phyloP scores from a whole-genome alignment of 2,113 vertebrate genomes.

The Archocentrus centrarchus region DNA sequence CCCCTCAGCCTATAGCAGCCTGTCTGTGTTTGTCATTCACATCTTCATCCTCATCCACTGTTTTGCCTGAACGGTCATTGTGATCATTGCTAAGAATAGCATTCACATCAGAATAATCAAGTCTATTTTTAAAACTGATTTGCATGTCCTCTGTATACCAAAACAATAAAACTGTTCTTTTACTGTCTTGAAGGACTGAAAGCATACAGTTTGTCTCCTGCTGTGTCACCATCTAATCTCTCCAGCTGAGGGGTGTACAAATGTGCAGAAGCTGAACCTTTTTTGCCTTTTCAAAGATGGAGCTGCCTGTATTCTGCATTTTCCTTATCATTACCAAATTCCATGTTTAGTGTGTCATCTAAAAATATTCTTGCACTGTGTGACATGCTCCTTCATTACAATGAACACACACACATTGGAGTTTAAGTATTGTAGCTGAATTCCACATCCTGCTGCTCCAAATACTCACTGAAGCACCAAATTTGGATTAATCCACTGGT shows the following conservation, averaged over 20 bases:
- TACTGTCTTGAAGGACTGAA: neutral
- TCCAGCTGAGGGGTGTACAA: neutral
- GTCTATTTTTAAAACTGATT: neutral
- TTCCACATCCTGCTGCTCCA: neutral
- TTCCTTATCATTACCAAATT: neutral
- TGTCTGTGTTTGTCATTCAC: slow-evolving; percentile 50
- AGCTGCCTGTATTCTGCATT: neutral
- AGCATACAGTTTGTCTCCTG: neutral
- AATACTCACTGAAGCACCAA: neutral
- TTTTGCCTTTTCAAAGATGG: neutral
- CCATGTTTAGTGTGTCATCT: neutral
- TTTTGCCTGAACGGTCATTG: neutral
- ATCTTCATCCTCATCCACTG: slow-evolving; percentile 16
- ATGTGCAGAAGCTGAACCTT: neutral
- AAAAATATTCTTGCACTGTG: neutral
- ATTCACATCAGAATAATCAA: neutral
- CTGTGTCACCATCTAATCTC: neutral
- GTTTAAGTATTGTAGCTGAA: neutral
- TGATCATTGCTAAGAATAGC: slow-evolving; percentile 16
- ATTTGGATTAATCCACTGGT: neutral
- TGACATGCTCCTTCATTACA: neutral
- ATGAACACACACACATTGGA: neutral
- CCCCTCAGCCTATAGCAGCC: slow-evolving; percentile 75
- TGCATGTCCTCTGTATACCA: neutral
- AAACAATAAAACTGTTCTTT: neutral